phyloP scores from a whole-genome alignment of 1,140 invertebrate genomes.

The Euwallacea similis region DNA sequence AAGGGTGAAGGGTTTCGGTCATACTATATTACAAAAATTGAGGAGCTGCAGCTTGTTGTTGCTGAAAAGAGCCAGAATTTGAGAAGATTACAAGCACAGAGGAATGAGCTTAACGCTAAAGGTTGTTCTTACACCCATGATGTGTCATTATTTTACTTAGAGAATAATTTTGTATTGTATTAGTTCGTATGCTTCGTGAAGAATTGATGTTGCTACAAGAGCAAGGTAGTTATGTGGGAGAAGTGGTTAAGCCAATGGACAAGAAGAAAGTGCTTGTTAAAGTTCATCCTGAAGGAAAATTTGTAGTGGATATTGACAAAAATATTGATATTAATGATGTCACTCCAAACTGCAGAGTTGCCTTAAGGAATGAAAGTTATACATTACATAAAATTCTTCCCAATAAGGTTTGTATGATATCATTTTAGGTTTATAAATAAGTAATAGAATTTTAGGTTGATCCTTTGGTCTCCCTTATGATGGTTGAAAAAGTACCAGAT shows the following conservation, averaged over 20 bases:
- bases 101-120: constrained; percentile 99
- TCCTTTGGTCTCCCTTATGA: constrained; percentile 99
- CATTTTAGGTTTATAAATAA: neutral
- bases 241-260: constrained; percentile 99
- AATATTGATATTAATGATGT: constrained; percentile 99
- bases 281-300: constrained; percentile 99
- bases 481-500: constrained; percentile 99
- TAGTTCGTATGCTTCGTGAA: constrained; percentile 96
- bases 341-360: constrained; percentile 96
- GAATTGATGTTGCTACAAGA: constrained; percentile 98
- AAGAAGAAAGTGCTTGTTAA: constrained; percentile 99
- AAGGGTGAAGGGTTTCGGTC: constrained; percentile 88
- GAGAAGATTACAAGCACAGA: constrained; percentile 93
- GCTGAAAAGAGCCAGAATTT: constrained; percentile 98
- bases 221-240: constrained; percentile 99
- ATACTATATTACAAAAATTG: constrained; percentile 97
- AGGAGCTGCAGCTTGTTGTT: constrained; percentile 92
- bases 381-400: constrained; percentile 98
- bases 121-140: constrained; percentile 58
- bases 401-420: constrained; percentile 74
- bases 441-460: constrained; percentile 71
- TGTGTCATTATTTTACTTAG: neutral
- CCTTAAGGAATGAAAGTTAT: constrained; percentile 97
- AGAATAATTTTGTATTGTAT: constrained; percentile 37
- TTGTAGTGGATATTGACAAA: constrained; percentile 99